Evolutionary conservation across 2,113 vertebrate species (phyloP).

Genomic region (Rattus norvegicus): DNA sequence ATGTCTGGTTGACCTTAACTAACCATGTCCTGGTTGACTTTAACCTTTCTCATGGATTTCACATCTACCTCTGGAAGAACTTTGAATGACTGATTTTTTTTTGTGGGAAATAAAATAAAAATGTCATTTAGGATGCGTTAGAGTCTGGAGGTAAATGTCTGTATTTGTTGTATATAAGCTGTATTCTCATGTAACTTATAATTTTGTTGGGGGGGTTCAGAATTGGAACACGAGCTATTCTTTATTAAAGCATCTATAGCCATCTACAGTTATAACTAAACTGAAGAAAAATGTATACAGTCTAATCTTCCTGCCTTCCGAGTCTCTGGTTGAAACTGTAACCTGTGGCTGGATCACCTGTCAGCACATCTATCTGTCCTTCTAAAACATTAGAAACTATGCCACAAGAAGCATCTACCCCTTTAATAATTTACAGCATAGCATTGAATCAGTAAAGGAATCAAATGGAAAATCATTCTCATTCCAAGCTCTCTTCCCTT

Average conservation of each 20-base stretch:
- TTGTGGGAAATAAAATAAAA: constrained; percentile 46
- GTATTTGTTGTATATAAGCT: constrained; percentile 38
- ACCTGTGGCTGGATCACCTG: constrained; percentile 60
- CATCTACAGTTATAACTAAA: not conserved
- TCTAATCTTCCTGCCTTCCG: constrained; percentile 48
- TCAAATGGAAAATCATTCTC: constrained; percentile 59
- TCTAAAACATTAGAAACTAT: constrained; percentile 67
- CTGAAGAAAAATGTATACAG: constrained; percentile 20
- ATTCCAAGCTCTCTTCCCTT: constrained; percentile 57
- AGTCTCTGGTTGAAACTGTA: constrained; percentile 62
- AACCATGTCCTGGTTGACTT: not conserved
- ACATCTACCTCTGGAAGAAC: not conserved
- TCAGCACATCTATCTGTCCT: constrained; percentile 61
- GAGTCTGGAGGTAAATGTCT: constrained; percentile 49
- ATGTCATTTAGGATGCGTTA: constrained; percentile 37
- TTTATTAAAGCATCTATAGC: constrained; percentile 21
- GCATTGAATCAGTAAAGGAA: constrained; percentile 80
- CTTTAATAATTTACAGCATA: constrained; percentile 81
- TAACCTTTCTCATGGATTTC: not conserved
- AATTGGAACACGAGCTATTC: constrained; percentile 34
- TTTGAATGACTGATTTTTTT: constrained; percentile 35
- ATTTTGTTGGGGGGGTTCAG: constrained; percentile 49
- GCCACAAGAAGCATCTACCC: constrained; percentile 50
- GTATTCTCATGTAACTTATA: not conserved
- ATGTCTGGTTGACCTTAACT: not conserved